Percentiles rank a stretch among this genome's conserved stretches.
Conservation (phyloP, 2,888 invertebrate genomes). For the Deroplatys truncata region DNA sequence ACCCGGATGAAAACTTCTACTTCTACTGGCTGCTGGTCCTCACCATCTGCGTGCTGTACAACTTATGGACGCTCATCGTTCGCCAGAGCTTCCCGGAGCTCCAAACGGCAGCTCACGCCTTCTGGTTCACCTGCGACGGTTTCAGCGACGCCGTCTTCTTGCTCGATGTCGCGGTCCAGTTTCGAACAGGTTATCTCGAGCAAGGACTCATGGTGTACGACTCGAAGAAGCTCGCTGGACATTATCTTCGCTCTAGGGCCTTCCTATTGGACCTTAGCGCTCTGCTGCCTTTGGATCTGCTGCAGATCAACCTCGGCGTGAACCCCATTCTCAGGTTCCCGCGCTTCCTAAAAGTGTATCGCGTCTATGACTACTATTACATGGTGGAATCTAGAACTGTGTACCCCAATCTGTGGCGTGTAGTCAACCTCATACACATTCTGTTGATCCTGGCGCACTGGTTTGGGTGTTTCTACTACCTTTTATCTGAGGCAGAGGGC, state of each 20-base stretch:
- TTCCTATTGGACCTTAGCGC: slow-evolving; percentile 82
- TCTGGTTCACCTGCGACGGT: slow-evolving; percentile 80
- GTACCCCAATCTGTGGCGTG: slow-evolving; percentile 94
- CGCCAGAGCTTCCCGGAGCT: slow-evolving; percentile 92
- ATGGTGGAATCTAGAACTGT: slow-evolving; percentile 94
- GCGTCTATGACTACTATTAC: slow-evolving; percentile 89
- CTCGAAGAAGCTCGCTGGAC: slow-evolving; percentile 81
- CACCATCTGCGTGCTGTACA: slow-evolving; percentile 87
- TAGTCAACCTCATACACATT: slow-evolving; percentile 91
- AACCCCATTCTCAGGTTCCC: slow-evolving; percentile 87
- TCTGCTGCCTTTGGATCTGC: slow-evolving; percentile 78
- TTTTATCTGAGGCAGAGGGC: slow-evolving; percentile 86
- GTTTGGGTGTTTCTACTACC: slow-evolving; percentile 97
- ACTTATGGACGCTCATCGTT: slow-evolving; percentile 93
- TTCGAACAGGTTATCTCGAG: slow-evolving; percentile 91
- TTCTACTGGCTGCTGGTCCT: slow-evolving; percentile 92
- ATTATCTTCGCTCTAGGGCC: slow-evolving; percentile 78
- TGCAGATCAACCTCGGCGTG: slow-evolving; percentile 76
- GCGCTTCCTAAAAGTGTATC: slow-evolving; percentile 83
- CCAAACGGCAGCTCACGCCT: slow-evolving; percentile 66
- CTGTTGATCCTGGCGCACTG: slow-evolving; percentile 92
- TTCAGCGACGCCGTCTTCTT: slow-evolving; percentile 84
- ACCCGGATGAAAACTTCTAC: slow-evolving; percentile 93
- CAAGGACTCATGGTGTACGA: slow-evolving; percentile 92
- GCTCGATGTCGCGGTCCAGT: slow-evolving; percentile 84